A percentile compares a stretch with the other conserved stretches of the same genome.
phyloP scores from a whole-genome alignment of 2,888 invertebrate species.

The Hemaris fuciformis region DNA sequence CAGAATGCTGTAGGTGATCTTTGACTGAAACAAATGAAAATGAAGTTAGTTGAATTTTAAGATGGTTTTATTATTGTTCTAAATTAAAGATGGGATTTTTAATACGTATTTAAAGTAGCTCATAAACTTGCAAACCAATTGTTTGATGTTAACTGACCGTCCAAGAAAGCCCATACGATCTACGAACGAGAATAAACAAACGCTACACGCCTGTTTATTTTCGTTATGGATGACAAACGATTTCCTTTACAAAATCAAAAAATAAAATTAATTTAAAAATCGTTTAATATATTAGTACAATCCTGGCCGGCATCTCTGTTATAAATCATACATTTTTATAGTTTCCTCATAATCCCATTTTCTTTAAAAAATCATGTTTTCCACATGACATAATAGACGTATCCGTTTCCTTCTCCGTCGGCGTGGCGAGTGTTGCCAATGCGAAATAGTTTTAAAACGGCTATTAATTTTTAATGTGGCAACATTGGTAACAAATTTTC shows the following conservation, averaged over 20 bases:
- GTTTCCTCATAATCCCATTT: conserved; percentile 64
- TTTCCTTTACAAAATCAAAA: conserved; percentile 8
- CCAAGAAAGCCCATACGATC: neutral
- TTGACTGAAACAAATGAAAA: conserved; percentile 78
- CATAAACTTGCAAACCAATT: neutral
- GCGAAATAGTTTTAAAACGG: conserved; percentile 75
- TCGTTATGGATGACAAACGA: conserved; percentile 12
- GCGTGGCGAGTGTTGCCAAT: conserved; percentile 58
- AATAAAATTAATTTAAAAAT: conserved; percentile 12
- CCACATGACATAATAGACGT: conserved; percentile 68
- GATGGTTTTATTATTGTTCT: too few species aligned
- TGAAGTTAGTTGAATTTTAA: too few species aligned
- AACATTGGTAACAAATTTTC: conserved; percentile 66
- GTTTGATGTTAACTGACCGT: neutral
- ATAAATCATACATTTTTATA: conserved; percentile 66
- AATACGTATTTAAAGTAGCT: too few species aligned
- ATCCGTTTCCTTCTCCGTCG: conserved; percentile 70
- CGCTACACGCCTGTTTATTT: conserved; percentile 9
- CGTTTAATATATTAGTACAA: conserved; percentile 14
- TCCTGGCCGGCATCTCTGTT: conserved; percentile 17
- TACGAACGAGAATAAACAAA: conserved; percentile 5
- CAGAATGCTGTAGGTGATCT: conserved; percentile 82
- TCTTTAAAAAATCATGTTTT: conserved; percentile 61
- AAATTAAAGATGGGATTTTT: too few species aligned
- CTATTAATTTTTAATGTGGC: conserved; percentile 76